phyloP scores from a whole-genome alignment of 2,113 vertebrate species.

The Galbula dea region DNA sequence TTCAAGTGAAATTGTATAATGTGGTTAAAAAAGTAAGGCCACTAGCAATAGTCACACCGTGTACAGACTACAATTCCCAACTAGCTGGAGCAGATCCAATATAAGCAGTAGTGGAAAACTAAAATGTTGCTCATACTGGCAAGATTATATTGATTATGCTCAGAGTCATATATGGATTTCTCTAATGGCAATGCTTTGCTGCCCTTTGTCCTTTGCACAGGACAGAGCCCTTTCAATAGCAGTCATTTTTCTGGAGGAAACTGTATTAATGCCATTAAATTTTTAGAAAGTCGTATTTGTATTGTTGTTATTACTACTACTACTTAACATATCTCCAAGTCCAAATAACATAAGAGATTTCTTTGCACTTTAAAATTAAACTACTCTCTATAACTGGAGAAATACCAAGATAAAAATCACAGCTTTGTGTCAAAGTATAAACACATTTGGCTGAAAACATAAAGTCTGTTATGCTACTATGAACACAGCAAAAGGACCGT shows the following conservation, averaged over 20 bases:
- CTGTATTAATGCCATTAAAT: background rate
- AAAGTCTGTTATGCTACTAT: constrained; percentile 30
- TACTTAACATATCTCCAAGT: background rate
- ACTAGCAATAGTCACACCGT: background rate
- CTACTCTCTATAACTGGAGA: background rate
- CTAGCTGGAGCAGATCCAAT: constrained; percentile 4
- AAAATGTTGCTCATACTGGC: background rate
- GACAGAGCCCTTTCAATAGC: background rate
- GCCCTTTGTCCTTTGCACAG: background rate
- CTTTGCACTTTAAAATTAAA: background rate
- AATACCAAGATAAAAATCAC: constrained; percentile 52
- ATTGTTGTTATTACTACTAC: background rate
- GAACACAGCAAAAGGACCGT: constrained; percentile 40
- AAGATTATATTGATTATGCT: background rate
- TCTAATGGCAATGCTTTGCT: background rate
- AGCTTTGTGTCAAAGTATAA: constrained; percentile 33
- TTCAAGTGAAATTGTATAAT: background rate
- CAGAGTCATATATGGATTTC: background rate
- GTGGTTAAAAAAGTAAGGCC: constrained; percentile 25
- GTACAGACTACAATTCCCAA: background rate
- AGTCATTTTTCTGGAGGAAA: background rate
- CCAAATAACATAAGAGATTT: background rate
- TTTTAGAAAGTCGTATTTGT: background rate
- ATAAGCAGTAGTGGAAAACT: background rate
- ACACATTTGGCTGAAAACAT: constrained; percentile 41